phyloP scores from a whole-genome alignment of 92 coral and sea anemone genomes.

The Siderastrea siderea region DNA sequence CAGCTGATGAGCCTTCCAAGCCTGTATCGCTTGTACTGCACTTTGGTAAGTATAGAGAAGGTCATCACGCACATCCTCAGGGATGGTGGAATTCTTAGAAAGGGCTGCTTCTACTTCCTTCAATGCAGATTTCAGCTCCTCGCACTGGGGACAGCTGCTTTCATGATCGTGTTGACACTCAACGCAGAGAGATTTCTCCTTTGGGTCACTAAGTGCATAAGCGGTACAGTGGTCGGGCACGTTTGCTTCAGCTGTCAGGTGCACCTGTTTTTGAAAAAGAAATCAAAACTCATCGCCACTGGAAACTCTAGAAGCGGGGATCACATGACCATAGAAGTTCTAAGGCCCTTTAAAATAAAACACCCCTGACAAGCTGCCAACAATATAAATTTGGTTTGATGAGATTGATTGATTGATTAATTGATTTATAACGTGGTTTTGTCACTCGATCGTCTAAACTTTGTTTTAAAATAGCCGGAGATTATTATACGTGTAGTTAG shows the following conservation, averaged over 20 bases:
- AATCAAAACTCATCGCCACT: conserved; percentile 12
- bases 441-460: too few relatives aligned
- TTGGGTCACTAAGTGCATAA: conserved; percentile 34
- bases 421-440: too few relatives aligned
- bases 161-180: conserved; percentile 28
- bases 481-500: too few relatives aligned
- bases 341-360: conserved; percentile 20
- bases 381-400: not conserved
- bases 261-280: conserved; percentile 17
- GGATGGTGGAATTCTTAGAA: conserved; percentile 11
- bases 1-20: conserved; percentile 7
- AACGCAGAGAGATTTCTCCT: conserved; percentile 22
- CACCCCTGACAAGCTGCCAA: conserved; percentile 6
- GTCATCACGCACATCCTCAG: conserved; percentile 12
- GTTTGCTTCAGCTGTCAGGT: conserved; percentile 19
- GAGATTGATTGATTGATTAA: too few relatives aligned
- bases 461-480: too few relatives aligned
- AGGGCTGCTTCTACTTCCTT: not conserved
- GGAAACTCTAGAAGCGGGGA: conserved; percentile 18
- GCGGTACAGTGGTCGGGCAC: conserved; percentile 32
- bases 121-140: conserved; percentile 30
- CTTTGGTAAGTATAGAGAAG: conserved; percentile 1
- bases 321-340: conserved; percentile 22
- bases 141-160: conserved; percentile 31
- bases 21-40: conserved; percentile 13